Evolutionary conservation across 2,888 invertebrate genomes (phyloP).

Genomic region (Rhabditophanes sp.): DNA sequence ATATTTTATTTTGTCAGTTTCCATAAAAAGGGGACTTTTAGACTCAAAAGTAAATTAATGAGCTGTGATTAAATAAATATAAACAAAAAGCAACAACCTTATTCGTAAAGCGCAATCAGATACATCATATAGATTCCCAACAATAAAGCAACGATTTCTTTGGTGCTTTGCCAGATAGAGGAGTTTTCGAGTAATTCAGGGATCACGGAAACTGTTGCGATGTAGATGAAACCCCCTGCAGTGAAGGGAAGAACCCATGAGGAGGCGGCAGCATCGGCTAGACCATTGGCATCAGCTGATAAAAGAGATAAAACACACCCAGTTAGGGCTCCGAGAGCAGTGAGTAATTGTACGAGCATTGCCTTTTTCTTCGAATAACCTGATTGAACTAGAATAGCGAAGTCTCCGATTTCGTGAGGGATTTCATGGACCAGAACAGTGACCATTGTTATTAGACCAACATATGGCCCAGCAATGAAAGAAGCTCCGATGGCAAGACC

Average conservation of each 20-base stretch:
- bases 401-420: slow-evolving; percentile 98
- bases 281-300: slow-evolving; percentile 28
- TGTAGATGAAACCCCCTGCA: slow-evolving; percentile 76
- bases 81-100: slow-evolving; percentile 1
- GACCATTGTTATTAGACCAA: slow-evolving; percentile 65
- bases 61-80: background rate
- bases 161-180: slow-evolving; percentile 29
- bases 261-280: slow-evolving; percentile 53
- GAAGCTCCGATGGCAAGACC: slow-evolving; percentile 96
- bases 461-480: slow-evolving; percentile 36
- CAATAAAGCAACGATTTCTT: slow-evolving; percentile 31
- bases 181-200: slow-evolving; percentile 78
- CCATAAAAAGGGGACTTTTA: background rate
- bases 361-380: slow-evolving; percentile 85
- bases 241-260: slow-evolving; percentile 78
- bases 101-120: slow-evolving; percentile 39
- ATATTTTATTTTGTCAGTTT: background rate
- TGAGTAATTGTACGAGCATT: slow-evolving; percentile 77
- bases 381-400: slow-evolving; percentile 90
- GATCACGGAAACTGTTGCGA: slow-evolving; percentile 93
- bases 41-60: slow-evolving; percentile 2
- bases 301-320: slow-evolving; percentile 51
- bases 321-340: slow-evolving; percentile 80
- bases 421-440: slow-evolving; percentile 94
- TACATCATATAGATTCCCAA: slow-evolving; percentile 40